Base-by-base conservation (phyloP, 2,797 vertebrate genomes). In the Leptoclinus maculatus region DNA sequence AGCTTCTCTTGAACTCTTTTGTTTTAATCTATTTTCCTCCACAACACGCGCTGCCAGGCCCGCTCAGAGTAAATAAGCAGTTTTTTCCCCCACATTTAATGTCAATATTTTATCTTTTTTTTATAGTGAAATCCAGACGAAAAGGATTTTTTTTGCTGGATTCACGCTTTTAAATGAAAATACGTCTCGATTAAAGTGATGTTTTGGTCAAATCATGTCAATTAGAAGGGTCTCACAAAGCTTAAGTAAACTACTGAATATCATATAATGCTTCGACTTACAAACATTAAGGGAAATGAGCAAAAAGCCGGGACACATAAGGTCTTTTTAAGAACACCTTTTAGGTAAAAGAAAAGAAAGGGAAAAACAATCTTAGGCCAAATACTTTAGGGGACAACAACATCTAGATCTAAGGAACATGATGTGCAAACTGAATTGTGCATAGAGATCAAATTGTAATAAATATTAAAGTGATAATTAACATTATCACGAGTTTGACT, bases 391-490 rank as follows among this genome's bases (percentile, higher is more conserved):
- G 82, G 90, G 86, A 86, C 63, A 43, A 84, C 66, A 83, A 86
- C 87, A 82, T 87, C 83, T 88, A 88, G 60, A 59, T 88, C 87
- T 85, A 86, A 79, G 41, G 71, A 57, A 80, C 68, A 83, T 49
- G 81, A 91, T 91, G 93, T 94, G 93, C 93, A 94, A 94, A 93
- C 88, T 74, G n/a, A 92, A 92, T 67, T 93, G 93, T 93, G 93
- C 93, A 94, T 94, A 94, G 93, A 93, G 91, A 91, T 93, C 90
- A 93, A 93, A 94, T 92, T 84, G 67, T 87, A 90, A 93, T 93
- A 90, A 93, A 94, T 93, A 93, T 93, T 92, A 91, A 84, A 56
- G 90, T 92, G 91, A 91, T 85, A 90, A 89, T 75, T 66, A 12
- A 74, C 38, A 69, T 90, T 83, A 89, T 82, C 93, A 94, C 91